Evolutionary conservation across 2,113 vertebrate genomes (phyloP), one percentile per base, ranked within the genome.

Genomic region (Collichthys lucidus): DNA sequence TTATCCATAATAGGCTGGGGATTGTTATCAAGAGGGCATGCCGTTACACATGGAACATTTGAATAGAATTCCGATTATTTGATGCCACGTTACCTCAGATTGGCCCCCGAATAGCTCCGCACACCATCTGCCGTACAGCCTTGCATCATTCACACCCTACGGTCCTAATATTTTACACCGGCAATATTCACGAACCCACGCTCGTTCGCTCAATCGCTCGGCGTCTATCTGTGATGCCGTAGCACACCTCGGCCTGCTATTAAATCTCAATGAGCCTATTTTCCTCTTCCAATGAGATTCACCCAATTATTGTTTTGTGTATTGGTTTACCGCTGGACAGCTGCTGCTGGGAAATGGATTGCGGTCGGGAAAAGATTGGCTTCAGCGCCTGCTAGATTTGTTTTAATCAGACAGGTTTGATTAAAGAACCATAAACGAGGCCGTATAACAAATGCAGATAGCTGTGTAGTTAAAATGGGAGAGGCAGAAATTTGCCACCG

Each of bases 221-320:
- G 50, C 56, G 83, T 57, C 68, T 70, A 22, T 80, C 59, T 79
- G 47, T n/a, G 56, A 81, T 74, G 79, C 49, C 3, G 74, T 60
- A 17, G 63, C 74, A 62, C 84, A 87, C 81, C 80, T 80, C 74
- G 11, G 49, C 76, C 77, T 74, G 53, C 80, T 81, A 78, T 74
- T 88, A 87, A 86, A 92, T 92, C 90, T 84, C 86, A 87, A 87
- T 74, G 75, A 90, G 85, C 74, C 84, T 84, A 86, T 90, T 86
- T 82, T 59, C 66, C 57, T 77, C 86, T 55, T 88, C 86, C 86
- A 83, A 83, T 83, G 82, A 93, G 85, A 82, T 85, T 67, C 77
- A 69, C 50, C 77, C 81, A 87, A 86, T 93, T 85, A 89, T 78
- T 66, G 85, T 77, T 78, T 53, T 83, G 88, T 69, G 86, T 84